Percentiles rank a stretch among this genome's conserved stretches.
phyloP scores from a whole-genome alignment of 2,888 invertebrate genomes.

The Drosophila peninsularis region DNA sequence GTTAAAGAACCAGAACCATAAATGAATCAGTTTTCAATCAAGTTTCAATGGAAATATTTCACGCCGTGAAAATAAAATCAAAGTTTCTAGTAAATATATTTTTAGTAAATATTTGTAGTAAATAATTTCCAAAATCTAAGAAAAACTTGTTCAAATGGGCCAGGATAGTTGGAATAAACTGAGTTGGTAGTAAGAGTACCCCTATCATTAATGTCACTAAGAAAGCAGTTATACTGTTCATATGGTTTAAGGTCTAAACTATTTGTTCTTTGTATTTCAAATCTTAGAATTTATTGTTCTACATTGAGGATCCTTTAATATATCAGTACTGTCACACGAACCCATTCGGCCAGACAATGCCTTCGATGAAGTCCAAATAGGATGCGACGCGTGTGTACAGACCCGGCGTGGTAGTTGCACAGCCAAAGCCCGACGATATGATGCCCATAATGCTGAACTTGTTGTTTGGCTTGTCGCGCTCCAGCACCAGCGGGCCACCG shows the following conservation, averaged over 20 bases:
- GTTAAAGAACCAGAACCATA: not conserved
- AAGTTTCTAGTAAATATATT: too few relatives aligned
- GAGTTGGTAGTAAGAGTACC: too few relatives aligned
- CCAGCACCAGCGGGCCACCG: slow-evolving; percentile 80
- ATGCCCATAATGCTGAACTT: slow-evolving; percentile 77
- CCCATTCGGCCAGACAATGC: slow-evolving; percentile 78
- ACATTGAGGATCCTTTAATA: slow-evolving; percentile 26
- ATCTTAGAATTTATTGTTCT: slow-evolving; percentile 31
- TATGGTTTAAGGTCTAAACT: not conserved
- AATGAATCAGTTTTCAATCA: not conserved
- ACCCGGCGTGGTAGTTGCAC: slow-evolving; percentile 78
- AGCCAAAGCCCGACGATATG: slow-evolving; percentile 80
- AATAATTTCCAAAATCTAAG: too few relatives aligned
- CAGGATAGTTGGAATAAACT: too few relatives aligned
- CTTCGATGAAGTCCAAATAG: slow-evolving; percentile 82
- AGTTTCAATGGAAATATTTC: not conserved
- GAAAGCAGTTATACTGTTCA: too few relatives aligned
- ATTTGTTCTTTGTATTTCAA: slow-evolving; percentile 43
- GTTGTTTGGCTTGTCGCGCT: slow-evolving; percentile 49
- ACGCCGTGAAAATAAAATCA: too few relatives aligned
- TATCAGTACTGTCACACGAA: slow-evolving; percentile 17
- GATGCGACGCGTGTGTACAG: slow-evolving; percentile 81
- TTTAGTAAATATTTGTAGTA: too few relatives aligned
- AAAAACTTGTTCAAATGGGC: too few relatives aligned
- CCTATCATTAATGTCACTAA: too few relatives aligned